Base-by-base conservation (phyloP, 1,140 invertebrate species). In the Sitobion miscanthi region DNA sequence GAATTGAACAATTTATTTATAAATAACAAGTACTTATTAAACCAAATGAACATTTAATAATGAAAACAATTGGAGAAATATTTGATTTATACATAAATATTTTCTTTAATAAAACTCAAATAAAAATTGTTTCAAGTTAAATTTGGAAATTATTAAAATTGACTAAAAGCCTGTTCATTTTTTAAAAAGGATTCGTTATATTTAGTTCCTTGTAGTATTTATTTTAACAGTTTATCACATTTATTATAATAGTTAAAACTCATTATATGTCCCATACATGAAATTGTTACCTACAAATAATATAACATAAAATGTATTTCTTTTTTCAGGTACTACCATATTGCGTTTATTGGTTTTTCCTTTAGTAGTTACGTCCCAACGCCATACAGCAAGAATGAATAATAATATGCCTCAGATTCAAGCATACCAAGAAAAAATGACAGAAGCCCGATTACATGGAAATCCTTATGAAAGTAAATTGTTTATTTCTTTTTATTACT, bases 371-470 rank as follows among this genome's bases (percentile, higher is more conserved):
- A 95, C 96, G 91, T 95, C 97, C 9, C 98, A 98, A 95, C 96
- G 96, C 94, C 98, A 98, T 95, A 95, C 96, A 7, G 97, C 97
- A 17, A 96, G 96, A 94, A 97, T 99, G 96, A 96, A 96, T 94
- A 98, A 98, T 94, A 95, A 97, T 94, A 95, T 98, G 95, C 98
- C 98, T 42, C 96, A 97, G 95, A 96, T 99, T 94, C 97, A 98
- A 95, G 95, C 96, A 49, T 94, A 99, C 0, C 98, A 99, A 95
- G 89, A 96, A 54, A 98, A 97, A 95, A 97, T 99, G 96, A 97
- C 97, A 20, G 97, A 98, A 94, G 98, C 98, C 0, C 96, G 98
- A 94, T 96, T 97, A 94, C 95, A 95, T 88, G 98, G 98, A 42
- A 97, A 99, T 95, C 95, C 96, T n/a, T 94, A 98, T 9, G 97